A percentile compares a stretch with the other conserved stretches of the same genome.
Conservation (phyloP, 1,140 invertebrate species). For the Battus philenor region DNA sequence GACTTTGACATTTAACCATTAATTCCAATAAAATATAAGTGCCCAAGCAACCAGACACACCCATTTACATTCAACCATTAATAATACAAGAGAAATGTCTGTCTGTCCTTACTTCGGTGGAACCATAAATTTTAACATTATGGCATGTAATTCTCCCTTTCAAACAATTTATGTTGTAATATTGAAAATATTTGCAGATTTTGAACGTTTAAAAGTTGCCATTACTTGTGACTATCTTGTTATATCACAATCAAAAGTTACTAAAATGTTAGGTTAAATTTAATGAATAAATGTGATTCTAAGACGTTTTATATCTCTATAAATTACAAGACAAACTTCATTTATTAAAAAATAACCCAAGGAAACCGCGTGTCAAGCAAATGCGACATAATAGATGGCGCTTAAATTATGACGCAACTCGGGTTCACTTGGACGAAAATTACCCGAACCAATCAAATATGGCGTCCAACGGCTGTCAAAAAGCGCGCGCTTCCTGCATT, state of each 20-base stretch:
- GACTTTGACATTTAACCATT: slow-evolving; percentile 18
- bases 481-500: slow-evolving; percentile 61
- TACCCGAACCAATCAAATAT: slow-evolving; percentile 24
- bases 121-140: background rate
- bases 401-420: slow-evolving; percentile 19
- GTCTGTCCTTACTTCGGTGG: background rate
- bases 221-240: too few relatives aligned
- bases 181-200: background rate
- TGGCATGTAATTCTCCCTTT: background rate
- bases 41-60: slow-evolving; percentile 7
- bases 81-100: background rate
- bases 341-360: background rate
- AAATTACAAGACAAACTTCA: too few relatives aligned
- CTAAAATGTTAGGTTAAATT: too few relatives aligned
- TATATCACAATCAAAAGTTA: too few relatives aligned
- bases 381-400: slow-evolving; percentile 7
- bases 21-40: slow-evolving; percentile 10
- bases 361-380: slow-evolving; percentile 1
- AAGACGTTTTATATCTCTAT: too few relatives aligned
- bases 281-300: too few relatives aligned
- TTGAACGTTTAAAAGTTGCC: too few relatives aligned
- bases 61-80: slow-evolving; percentile 7
- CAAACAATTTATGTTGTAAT: background rate
- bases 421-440: slow-evolving; percentile 16
- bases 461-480: slow-evolving; percentile 40